Percentiles rank a stretch among this genome's conserved stretches.
Conservation (phyloP, 2,888 invertebrate genomes). For the Epinotia brunnichana region DNA sequence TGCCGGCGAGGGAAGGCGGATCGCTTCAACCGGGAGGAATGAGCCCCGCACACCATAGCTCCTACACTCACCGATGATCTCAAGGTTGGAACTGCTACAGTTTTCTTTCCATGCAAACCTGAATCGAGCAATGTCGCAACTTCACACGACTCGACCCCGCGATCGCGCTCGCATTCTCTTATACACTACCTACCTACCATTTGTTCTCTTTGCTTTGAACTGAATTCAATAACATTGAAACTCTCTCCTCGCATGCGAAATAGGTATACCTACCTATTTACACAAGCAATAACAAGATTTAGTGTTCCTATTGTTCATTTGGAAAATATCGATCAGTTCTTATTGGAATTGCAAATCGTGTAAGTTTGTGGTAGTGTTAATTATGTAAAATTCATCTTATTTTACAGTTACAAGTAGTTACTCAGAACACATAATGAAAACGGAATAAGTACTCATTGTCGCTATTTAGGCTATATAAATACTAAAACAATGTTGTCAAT, state of each 20-base stretch:
- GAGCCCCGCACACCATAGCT: slow-evolving; percentile 80
- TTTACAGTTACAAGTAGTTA: neutral
- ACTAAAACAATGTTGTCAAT: neutral
- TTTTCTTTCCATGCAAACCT: slow-evolving; percentile 46
- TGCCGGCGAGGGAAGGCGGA: slow-evolving; percentile 79
- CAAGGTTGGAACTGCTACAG: slow-evolving; percentile 73
- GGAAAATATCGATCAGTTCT: neutral
- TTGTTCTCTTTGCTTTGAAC: slow-evolving; percentile 65
- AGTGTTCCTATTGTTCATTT: slow-evolving; percentile 1
- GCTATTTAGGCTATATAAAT: neutral
- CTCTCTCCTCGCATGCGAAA: slow-evolving; percentile 45
- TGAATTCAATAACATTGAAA: slow-evolving; percentile 62
- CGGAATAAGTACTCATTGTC: neutral
- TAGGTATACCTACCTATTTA: slow-evolving; percentile 7
- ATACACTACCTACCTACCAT: slow-evolving; percentile 50
- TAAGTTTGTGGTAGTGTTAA: neutral
- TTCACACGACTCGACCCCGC: slow-evolving; percentile 69
- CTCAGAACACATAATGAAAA: neutral
- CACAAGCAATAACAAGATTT: slow-evolving; percentile 7
- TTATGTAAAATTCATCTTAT: neutral
- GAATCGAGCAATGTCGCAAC: slow-evolving; percentile 64
- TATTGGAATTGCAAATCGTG: slow-evolving; percentile 24
- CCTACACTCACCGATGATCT: slow-evolving; percentile 83
- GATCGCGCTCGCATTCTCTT: slow-evolving; percentile 67
- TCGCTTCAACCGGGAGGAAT: slow-evolving; percentile 80